phyloP scores from a whole-genome alignment of 2,888 invertebrate species.

The Agelastica alni region DNA sequence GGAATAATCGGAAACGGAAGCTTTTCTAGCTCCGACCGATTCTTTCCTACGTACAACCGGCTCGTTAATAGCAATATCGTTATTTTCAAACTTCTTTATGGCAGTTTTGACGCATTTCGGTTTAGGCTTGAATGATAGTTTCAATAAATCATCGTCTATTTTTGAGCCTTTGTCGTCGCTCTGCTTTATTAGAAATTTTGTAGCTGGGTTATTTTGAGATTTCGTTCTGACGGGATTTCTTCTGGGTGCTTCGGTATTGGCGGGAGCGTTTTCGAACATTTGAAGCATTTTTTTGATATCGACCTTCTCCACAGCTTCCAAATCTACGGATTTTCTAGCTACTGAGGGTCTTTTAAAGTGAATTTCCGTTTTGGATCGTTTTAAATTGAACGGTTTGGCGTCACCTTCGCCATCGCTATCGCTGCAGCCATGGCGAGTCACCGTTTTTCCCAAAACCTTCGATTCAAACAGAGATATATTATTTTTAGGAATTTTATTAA shows the following conservation, averaged over 20 bases:
- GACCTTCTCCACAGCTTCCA: conserved; percentile 53
- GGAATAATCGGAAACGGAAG: conserved; percentile 34
- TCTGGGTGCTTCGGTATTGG: conserved; percentile 12
- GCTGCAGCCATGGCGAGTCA: conserved; percentile 34
- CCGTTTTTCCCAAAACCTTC: conserved; percentile 49
- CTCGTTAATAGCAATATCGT: conserved; percentile 28
- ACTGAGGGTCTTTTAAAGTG: conserved; percentile 41
- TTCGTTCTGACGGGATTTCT: conserved; percentile 5
- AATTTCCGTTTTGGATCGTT: conserved; percentile 53
- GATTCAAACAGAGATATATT: conserved; percentile 54
- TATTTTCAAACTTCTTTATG: conserved; percentile 38
- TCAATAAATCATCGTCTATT: conserved; percentile 6
- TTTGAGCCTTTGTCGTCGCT: background rate
- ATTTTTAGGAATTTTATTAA: conserved; percentile 53
- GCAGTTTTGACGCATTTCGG: conserved; percentile 34
- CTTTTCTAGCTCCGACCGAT: conserved; percentile 10
- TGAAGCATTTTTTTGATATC: conserved; percentile 53
- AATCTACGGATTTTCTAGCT: conserved; percentile 50
- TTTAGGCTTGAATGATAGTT: conserved; percentile 23
- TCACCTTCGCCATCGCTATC: conserved; percentile 35
- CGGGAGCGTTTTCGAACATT: conserved; percentile 49
- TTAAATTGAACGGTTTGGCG: conserved; percentile 40
- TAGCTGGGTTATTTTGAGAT: background rate
- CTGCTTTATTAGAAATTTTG: background rate
- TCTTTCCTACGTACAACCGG: conserved; percentile 14